These are phyloP conservation scores for Eucera pruinosa DNA, from an alignment of 2,888 invertebrate species.

Conservation along the genomic window DNA sequence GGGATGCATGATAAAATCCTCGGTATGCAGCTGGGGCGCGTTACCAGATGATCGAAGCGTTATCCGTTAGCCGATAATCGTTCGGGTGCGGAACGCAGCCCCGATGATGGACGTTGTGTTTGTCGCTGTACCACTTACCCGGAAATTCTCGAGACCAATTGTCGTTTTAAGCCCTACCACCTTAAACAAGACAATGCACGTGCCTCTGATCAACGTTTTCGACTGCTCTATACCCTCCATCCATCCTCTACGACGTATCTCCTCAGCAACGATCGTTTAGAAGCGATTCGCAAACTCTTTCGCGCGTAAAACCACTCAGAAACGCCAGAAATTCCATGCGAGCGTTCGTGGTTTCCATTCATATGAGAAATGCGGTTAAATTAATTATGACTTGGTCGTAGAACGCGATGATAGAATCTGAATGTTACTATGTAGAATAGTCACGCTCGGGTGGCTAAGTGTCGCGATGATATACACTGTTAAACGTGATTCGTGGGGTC, in stretches of 20 bases:
- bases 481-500: conserved; percentile 3
- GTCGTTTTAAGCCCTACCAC: conserved; percentile 21
- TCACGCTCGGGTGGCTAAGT: conserved; percentile 8
- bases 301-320: conserved; percentile 3
- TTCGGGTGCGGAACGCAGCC: conserved; percentile 5
- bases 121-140: conserved; percentile 31
- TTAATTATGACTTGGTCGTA: conserved; percentile 9
- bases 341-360: neutral
- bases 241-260: no score
- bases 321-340: conserved; percentile 1
- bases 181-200: conserved; percentile 21
- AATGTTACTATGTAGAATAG: neutral
- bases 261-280: neutral
- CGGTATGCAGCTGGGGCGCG: conserved; percentile 17
- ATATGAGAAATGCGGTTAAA: neutral
- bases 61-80: conserved; percentile 43
- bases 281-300: conserved; percentile 4
- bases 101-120: conserved; percentile 17
- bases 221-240: neutral
- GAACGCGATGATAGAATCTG: neutral
- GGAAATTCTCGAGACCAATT: conserved; percentile 53
- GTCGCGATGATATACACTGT: neutral
- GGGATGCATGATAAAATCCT: conserved; percentile 1
- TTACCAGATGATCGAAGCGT: conserved; percentile 34
- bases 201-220: conserved; percentile 6